Base-by-base conservation (phyloP, 53 echinoderm and acorn worm species). In the Mesocentrotus franciscanus region DNA sequence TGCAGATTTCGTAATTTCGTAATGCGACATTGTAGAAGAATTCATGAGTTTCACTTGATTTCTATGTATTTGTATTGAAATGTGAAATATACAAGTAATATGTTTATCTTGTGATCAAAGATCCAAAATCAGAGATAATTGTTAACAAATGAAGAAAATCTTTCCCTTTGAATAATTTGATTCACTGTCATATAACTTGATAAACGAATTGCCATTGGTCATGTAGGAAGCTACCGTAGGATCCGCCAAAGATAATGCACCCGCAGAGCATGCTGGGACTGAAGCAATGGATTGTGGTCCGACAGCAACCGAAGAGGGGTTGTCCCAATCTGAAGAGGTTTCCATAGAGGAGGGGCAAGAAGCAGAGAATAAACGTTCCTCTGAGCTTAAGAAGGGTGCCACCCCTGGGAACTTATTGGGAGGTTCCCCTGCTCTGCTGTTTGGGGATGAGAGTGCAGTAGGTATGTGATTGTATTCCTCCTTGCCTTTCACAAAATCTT, bases 401-500 rank as follows among this genome's bases (percentile, higher is more conserved):
- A 97, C 97, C 66, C 98, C 98, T 71, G 98, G 98, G 33, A 98
- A 98, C 96, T 95, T 98, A 33, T 90, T 96, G 90, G 98, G 97
- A 89, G 98, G 98, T 74, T 97, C 97, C 33, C 97, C 97, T 22
- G 93, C 96, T n/a, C 78, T 98, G 95, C 91, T 98, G 55, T 71
- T 97, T 71, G 96, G 97, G 34, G 84, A 94, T 33, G 83, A 75
- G 29, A 68, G 10, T 81, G 62, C 60, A 18, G 64, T 36, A 94
- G 94, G 94, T 94, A 35, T 22, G 79, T 36, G 36, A 15, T 10
- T 79, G 33, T 33, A 1, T 9, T 76, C 33, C 39, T 39, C 3
- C 39, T 3, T 3, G 1, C 3, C 3, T 39, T 39, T 39, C 39
- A 1, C 12, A 32, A 32, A 30, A 27, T 76, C 33, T 13, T 76